phyloP scores from a whole-genome alignment of 1,140 invertebrate species.

The Scylla paramamosain region DNA sequence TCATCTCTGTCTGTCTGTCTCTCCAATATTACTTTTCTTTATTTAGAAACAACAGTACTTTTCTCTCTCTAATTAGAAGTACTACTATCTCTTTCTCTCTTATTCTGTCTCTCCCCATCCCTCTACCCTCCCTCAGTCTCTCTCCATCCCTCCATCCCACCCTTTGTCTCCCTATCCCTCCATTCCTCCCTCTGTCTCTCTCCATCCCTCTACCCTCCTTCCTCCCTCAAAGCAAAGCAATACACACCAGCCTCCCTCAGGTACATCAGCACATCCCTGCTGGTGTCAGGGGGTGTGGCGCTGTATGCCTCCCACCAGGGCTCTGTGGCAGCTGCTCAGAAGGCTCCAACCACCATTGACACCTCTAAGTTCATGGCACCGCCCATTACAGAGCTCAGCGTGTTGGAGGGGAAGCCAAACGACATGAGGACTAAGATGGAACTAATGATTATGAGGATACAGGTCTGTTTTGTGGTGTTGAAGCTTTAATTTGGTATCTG shows the following conservation, averaged over 20 bases:
- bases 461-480: slow-evolving; percentile 76
- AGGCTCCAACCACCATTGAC: slow-evolving; percentile 23
- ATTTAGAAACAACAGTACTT: not conserved
- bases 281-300: slow-evolving; percentile 48
- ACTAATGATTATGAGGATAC: slow-evolving; percentile 93
- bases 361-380: slow-evolving; percentile 86
- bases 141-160: not conserved
- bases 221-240: not conserved
- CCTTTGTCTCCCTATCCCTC: not conserved
- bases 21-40: not conserved
- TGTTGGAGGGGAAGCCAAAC: slow-evolving; percentile 84
- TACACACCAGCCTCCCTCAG: slow-evolving; percentile 36
- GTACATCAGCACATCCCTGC: slow-evolving; percentile 19
- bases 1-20: not conserved
- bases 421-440: slow-evolving; percentile 96
- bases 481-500: slow-evolving; percentile 43
- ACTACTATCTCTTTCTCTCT: no score
- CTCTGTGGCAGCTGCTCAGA: slow-evolving; percentile 57
- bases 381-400: slow-evolving; percentile 87
- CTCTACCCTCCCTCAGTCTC: not conserved
- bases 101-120: no score
- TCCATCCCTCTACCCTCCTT: not conserved
- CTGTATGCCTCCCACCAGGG: not conserved
- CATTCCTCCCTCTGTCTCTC: not conserved
- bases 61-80: no score